Conservation (phyloP, 2,888 invertebrate species). For the Cylloceria caligata region DNA sequence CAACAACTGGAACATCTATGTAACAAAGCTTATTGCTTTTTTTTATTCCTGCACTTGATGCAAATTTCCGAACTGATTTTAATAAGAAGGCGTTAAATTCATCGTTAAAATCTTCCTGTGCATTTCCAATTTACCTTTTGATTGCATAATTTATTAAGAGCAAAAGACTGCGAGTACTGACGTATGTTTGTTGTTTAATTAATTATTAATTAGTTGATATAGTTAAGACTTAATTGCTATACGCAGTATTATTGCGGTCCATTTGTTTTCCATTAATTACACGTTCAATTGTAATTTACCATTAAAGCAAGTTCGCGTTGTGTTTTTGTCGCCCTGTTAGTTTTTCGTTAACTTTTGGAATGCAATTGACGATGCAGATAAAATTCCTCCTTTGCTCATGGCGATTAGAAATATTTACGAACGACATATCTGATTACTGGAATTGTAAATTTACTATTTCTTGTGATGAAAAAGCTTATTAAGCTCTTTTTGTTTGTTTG, state of each 20-base stretch:
- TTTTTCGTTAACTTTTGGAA: background rate
- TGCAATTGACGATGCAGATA: background rate
- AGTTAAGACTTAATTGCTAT: background rate
- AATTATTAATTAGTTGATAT: slow-evolving; percentile 1
- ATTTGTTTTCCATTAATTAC: slow-evolving; percentile 19
- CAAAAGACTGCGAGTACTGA: slow-evolving; percentile 73
- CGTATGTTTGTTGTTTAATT: slow-evolving; percentile 19
- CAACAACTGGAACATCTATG: slow-evolving; percentile 44
- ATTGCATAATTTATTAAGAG: slow-evolving; percentile 79
- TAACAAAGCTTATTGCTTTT: slow-evolving; percentile 38
- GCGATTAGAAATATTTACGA: background rate
- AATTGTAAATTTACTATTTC: slow-evolving; percentile 40
- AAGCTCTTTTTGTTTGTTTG: background rate
- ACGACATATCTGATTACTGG: slow-evolving; percentile 28
- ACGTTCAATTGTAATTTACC: slow-evolving; percentile 1
- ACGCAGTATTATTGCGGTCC: slow-evolving; percentile 1
- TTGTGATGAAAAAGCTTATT: background rate
- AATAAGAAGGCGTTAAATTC: slow-evolving; percentile 34
- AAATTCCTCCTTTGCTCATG: slow-evolving; percentile 19
- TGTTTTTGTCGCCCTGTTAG: slow-evolving; percentile 1
- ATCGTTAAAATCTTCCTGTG: slow-evolving; percentile 59
- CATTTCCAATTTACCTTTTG: slow-evolving; percentile 63
- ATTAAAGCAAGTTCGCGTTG: background rate
- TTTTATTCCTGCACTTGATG: slow-evolving; percentile 17
- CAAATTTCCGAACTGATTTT: slow-evolving; percentile 46